phyloP scores from a whole-genome alignment of 2,113 vertebrate species.

The Rhinopomastus cyanomelas region DNA sequence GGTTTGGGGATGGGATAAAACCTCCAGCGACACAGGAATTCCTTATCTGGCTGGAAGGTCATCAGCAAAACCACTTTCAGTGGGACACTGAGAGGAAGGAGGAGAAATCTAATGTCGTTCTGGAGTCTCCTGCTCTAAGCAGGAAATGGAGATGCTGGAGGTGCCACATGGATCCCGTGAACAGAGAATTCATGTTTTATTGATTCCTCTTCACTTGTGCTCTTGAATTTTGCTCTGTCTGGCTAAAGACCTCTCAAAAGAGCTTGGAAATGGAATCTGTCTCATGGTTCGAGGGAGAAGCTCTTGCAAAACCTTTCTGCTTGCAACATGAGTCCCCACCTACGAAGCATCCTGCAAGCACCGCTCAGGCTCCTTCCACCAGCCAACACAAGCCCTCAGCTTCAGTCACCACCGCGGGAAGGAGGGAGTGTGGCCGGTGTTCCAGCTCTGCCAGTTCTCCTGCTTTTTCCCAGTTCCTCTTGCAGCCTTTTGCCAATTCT shows the following conservation, averaged over 20 bases:
- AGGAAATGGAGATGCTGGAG: rapidly evolving
- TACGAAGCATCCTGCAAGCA: background rate
- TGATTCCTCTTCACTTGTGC: background rate
- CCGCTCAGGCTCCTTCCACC: background rate
- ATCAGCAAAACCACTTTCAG: background rate
- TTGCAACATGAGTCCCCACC: background rate
- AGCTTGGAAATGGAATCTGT: background rate
- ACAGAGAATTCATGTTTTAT: rapidly evolving
- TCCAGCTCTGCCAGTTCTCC: background rate
- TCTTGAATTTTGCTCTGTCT: background rate
- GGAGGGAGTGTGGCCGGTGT: rapidly evolving
- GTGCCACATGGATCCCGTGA: background rate
- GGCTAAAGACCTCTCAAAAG: background rate
- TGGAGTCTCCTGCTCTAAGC: background rate
- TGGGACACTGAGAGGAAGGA: background rate
- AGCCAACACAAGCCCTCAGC: rapidly evolving
- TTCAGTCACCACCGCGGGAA: no score
- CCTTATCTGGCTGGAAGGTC: background rate
- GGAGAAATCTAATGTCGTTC: background rate
- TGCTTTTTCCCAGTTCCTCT: no score
- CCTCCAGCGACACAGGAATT: background rate
- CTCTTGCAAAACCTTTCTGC: background rate
- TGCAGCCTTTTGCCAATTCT: background rate
- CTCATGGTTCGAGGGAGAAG: background rate
- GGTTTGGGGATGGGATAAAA: background rate